These are phyloP conservation scores for Oconnorella tubifera DNA, from an alignment of 2,888 invertebrate species.

Conservation along the genomic window DNA sequence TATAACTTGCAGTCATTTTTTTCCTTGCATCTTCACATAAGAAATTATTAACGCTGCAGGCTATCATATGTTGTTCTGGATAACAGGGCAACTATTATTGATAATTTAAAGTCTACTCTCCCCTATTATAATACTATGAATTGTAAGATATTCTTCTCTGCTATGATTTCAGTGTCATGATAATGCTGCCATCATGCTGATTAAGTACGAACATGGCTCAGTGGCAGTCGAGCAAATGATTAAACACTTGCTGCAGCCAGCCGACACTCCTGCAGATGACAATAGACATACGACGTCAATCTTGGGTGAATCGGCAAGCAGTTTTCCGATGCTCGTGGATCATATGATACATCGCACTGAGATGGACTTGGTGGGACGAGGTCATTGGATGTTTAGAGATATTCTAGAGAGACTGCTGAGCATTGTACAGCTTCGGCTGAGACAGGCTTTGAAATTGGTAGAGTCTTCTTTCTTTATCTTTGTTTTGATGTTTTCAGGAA, in stretches of 20 bases:
- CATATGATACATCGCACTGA: conserved; percentile 35
- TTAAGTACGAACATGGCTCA: conserved; percentile 60
- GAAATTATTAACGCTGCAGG: no score
- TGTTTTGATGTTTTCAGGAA: no score
- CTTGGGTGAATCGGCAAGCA: conserved; percentile 38
- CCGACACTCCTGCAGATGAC: conserved; percentile 43
- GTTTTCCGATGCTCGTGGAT: conserved; percentile 28
- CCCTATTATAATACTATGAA: no score
- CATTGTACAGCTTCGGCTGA: conserved; percentile 75
- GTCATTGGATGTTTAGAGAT: conserved; percentile 70
- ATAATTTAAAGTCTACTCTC: background rate
- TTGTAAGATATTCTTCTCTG: no score
- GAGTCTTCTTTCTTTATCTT: background rate
- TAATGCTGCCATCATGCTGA: conserved; percentile 73
- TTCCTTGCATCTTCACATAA: no score
- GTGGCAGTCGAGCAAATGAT: conserved; percentile 52
- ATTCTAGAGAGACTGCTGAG: conserved; percentile 77
- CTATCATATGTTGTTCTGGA: no score
- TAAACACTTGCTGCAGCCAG: conserved; percentile 41
- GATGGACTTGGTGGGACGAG: conserved; percentile 42
- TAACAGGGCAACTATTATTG: no score
- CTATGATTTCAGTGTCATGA: background rate
- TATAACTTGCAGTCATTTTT: no score
- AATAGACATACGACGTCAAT: conserved; percentile 55
- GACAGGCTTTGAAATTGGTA: conserved; percentile 58